Evolutionary conservation across 37 sponge, comb jelly and placozoan species (phyloP).

Genomic region (Agelas oroides): DNA sequence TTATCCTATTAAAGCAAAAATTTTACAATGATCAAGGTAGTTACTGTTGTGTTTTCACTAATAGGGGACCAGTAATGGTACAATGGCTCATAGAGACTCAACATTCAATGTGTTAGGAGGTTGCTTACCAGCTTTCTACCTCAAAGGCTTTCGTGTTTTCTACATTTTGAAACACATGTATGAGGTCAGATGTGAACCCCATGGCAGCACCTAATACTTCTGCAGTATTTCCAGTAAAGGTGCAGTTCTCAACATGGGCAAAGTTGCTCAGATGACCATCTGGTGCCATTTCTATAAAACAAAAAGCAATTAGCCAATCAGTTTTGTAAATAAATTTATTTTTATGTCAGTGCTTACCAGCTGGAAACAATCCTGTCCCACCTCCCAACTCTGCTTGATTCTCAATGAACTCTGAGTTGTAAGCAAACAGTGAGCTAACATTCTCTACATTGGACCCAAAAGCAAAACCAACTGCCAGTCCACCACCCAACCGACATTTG

Average conservation of each 20-base stretch:
- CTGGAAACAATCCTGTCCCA: neutral
- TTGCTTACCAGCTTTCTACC: neutral
- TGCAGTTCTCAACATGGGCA: neutral
- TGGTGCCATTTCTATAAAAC: neutral
- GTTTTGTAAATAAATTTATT: too few species aligned
- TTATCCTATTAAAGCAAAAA: too few species aligned
- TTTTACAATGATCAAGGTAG: too few species aligned
- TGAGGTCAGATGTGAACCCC: constrained; percentile 9
- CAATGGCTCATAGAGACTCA: too few species aligned
- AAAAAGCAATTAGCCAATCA: too few species aligned
- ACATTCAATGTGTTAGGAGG: too few species aligned
- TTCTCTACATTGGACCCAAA: neutral
- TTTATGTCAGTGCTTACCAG: neutral
- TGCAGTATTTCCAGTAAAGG: constrained; percentile 28
- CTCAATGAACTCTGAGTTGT: constrained; percentile 3
- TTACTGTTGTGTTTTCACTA: too few species aligned
- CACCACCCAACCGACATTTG: neutral
- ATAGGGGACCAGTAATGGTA: too few species aligned
- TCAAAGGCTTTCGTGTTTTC: neutral
- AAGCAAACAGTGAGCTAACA: neutral
- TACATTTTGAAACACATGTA: neutral
- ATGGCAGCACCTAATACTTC: constrained; percentile 12
- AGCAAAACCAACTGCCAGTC: neutral
- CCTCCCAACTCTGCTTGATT: constrained; percentile 24
- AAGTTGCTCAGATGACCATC: neutral